phyloP scores from a whole-genome alignment of 2,113 vertebrate species.

The Istiophorus platypterus region DNA sequence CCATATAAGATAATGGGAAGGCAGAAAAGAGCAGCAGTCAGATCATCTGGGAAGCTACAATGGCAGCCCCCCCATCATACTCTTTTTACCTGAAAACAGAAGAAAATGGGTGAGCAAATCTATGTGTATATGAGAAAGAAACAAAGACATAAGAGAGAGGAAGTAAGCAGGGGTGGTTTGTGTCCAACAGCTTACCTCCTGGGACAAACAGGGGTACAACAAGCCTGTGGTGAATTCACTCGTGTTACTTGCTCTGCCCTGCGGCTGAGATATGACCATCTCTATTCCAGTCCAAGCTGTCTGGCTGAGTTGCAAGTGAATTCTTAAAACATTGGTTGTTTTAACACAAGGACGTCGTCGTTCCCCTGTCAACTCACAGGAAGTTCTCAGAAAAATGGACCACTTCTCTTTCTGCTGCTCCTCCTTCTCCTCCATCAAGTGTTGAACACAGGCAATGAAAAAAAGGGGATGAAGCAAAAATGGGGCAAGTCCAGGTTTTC shows the following conservation, averaged over 20 bases:
- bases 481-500: slow-evolving; percentile 59
- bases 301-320: slow-evolving; percentile 14
- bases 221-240: slow-evolving; percentile 43
- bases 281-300: slow-evolving; percentile 35
- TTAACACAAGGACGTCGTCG: slow-evolving; percentile 55
- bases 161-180: slow-evolving; percentile 20
- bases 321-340: slow-evolving; percentile 57
- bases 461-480: slow-evolving; percentile 71
- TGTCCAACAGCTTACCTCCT: slow-evolving; percentile 53
- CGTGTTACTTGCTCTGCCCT: slow-evolving; percentile 43
- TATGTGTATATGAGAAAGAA: neutral
- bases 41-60: slow-evolving; percentile 55
- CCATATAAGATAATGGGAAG: slow-evolving; percentile 76
- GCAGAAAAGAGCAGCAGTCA: slow-evolving; percentile 58
- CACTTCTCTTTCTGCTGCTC: slow-evolving; percentile 42
- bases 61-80: slow-evolving; percentile 18
- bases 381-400: slow-evolving; percentile 59
- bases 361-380: slow-evolving; percentile 57
- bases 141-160: neutral
- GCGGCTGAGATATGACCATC: slow-evolving; percentile 51
- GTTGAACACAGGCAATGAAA: slow-evolving; percentile 54
- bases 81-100: slow-evolving; percentile 8
- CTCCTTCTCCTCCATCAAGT: slow-evolving; percentile 49
- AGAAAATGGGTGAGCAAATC: neutral
- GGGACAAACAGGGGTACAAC: slow-evolving; percentile 59